Percentiles rank a stretch among this genome's conserved stretches.
phyloP scores from a whole-genome alignment of 2,888 invertebrate species.

The Chrysina gloriosa region DNA sequence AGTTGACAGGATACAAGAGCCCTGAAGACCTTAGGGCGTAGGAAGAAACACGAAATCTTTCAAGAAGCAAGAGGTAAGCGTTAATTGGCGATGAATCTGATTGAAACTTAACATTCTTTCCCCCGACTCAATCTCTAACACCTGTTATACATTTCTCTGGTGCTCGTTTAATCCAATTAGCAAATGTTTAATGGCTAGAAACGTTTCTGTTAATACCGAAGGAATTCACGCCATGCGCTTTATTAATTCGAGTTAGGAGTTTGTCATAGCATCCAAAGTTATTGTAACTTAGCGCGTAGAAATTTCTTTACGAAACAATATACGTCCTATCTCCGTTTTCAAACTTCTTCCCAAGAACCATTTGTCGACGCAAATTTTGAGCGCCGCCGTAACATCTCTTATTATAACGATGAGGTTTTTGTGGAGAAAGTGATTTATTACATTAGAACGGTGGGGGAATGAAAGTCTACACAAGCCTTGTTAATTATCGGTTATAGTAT shows the following conservation, averaged over 20 bases:
- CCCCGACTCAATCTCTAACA: no score
- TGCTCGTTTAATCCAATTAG: no score
- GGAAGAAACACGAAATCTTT: not conserved
- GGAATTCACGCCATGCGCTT: no score
- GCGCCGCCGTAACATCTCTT: not conserved
- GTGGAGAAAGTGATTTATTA: slow-evolving; percentile 11
- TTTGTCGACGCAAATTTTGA: not conserved
- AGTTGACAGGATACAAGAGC: no score
- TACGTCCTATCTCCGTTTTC: not conserved
- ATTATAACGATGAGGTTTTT: not conserved
- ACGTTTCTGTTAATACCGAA: no score
- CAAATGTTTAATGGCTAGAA: no score
- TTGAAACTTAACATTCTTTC: not conserved
- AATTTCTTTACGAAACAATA: not conserved
- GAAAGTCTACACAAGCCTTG: not conserved
- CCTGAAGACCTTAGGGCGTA: no score
- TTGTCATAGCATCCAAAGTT: no score
- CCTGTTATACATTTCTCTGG: no score
- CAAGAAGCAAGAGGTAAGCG: not conserved
- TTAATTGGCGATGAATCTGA: not conserved
- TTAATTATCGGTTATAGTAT: slow-evolving; percentile 28
- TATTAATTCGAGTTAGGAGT: no score
- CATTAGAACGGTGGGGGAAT: not conserved
- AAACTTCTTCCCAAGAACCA: not conserved
- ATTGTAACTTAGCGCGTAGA: not conserved